These are phyloP conservation scores for Phylloscopus collybita DNA, from an alignment of 2,797 vertebrate genomes.

Conservation along the genomic window DNA sequence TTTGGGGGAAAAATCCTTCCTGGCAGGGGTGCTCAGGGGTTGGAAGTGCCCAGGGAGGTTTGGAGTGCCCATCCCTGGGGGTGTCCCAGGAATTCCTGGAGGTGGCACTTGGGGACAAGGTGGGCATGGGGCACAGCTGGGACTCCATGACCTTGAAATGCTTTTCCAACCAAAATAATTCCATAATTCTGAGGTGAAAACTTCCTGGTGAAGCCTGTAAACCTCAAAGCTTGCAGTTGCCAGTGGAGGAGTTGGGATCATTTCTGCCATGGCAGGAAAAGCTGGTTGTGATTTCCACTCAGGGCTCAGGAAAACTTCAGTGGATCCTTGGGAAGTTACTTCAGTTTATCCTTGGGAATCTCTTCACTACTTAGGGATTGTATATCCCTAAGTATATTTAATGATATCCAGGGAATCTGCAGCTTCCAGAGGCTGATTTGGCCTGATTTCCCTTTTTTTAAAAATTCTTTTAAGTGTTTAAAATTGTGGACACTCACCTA, in stretches of 20 bases:
- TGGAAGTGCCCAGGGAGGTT: too few species aligned
- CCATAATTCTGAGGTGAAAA: neutral
- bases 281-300: rapidly evolving
- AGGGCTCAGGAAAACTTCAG: neutral
- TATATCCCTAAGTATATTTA: rapidly evolving
- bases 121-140: too few species aligned
- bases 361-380: neutral
- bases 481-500: neutral
- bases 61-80: too few species aligned
- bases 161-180: neutral
- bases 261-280: neutral
- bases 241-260: neutral
- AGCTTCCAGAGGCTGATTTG: neutral
- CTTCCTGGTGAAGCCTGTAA: neutral
- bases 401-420: neutral
- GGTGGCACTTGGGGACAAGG: too few species aligned
- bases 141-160: rapidly evolving
- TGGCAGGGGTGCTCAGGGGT: too few species aligned
- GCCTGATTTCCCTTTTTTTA: neutral
- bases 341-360: neutral
- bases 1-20: too few species aligned
- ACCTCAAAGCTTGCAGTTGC: neutral
- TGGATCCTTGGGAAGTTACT: neutral
- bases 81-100: too few species aligned
- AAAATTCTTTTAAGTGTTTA: neutral